Evolutionary conservation across 2,797 vertebrate species (phyloP).

Genomic region (Intellagama lesueurii): DNA sequence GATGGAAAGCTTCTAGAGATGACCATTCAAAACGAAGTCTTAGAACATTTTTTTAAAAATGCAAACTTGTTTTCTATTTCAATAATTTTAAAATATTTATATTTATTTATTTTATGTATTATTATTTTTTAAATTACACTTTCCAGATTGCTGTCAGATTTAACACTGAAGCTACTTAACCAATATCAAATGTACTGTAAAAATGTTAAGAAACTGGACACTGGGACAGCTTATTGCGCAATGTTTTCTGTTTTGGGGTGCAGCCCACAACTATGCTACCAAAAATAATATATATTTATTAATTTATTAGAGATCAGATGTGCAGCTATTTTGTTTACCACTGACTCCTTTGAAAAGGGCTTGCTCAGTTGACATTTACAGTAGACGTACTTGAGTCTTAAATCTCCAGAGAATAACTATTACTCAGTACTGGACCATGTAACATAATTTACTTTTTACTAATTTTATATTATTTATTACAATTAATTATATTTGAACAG

Average conservation of each 20-base stretch:
- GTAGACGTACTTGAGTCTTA: background rate
- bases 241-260: background rate
- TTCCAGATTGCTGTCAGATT: background rate
- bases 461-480: slow-evolving; percentile 32
- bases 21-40: background rate
- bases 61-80: slow-evolving; percentile 13
- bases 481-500: slow-evolving; percentile 1
- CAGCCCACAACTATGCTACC: background rate
- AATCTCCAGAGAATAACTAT: background rate
- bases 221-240: too few relatives aligned
- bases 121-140: background rate
- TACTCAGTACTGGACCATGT: background rate
- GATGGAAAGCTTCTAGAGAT: slow-evolving; percentile 59
- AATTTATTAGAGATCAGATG: background rate
- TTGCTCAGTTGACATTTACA: background rate
- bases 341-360: background rate
- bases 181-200: background rate
- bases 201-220: background rate
- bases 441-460: background rate
- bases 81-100: slow-evolving; percentile 16
- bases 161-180: background rate
- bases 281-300: background rate
- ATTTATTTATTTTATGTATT: slow-evolving; percentile 32
- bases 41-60: background rate
- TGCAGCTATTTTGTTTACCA: background rate